Evolutionary conservation across 1,140 invertebrate genomes (phyloP).

Genomic region (Lerema accius): DNA sequence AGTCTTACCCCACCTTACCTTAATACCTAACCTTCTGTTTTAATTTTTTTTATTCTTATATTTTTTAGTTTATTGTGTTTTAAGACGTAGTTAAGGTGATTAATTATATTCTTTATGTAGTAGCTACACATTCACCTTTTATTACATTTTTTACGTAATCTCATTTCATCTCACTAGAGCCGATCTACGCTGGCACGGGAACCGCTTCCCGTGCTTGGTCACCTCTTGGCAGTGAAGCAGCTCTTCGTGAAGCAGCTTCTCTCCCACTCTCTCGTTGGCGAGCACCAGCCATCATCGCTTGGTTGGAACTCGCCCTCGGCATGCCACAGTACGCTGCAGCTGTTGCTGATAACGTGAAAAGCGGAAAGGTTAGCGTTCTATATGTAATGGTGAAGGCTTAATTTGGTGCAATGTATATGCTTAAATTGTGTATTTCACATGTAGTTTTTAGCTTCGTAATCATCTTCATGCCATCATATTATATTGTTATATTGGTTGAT

Average conservation of each 20-base stretch:
- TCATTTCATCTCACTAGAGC: conserved; percentile 48
- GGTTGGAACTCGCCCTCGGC: conserved; percentile 95
- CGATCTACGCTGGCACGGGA: conserved; percentile 79
- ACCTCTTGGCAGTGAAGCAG: conserved; percentile 85
- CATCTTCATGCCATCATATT: no score
- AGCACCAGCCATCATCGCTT: conserved; percentile 95
- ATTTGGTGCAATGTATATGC: no score
- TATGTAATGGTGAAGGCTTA: background rate
- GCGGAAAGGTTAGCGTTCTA: conserved; percentile 90
- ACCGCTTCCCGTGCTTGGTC: conserved; percentile 85
- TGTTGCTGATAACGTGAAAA: conserved; percentile 96
- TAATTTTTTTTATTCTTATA: no score
- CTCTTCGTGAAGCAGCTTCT: conserved; percentile 92
- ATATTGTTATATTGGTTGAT: no score
- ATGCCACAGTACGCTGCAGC: conserved; percentile 96
- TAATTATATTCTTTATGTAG: conserved; percentile 1
- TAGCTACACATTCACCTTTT: background rate
- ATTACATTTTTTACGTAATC: background rate
- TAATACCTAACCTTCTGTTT: no score
- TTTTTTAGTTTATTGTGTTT: no score
- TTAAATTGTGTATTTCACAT: no score
- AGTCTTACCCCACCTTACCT: no score
- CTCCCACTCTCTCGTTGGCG: conserved; percentile 96
- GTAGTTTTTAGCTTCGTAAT: no score
- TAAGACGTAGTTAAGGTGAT: no score